Percentiles rank a stretch among this genome's conserved stretches.
Evolutionary conservation across 2,888 invertebrate species (phyloP).

Genomic region (Hecatera dysodea): DNA sequence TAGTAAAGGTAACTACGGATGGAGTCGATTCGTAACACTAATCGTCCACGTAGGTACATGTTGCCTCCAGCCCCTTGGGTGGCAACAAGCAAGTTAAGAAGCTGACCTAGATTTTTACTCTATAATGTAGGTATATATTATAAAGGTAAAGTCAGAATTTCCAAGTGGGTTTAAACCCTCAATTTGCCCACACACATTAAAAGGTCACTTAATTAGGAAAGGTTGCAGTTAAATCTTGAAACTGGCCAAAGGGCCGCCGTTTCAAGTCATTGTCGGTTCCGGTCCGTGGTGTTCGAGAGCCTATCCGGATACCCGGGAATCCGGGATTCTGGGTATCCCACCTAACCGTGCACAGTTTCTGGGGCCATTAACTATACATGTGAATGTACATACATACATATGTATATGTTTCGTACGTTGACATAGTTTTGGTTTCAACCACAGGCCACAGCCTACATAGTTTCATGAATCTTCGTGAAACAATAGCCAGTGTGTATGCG

Average conservation of each 20-base stretch:
- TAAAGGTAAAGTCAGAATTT: slow-evolving; percentile 41
- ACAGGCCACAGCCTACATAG: too few species aligned
- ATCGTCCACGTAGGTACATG: slow-evolving; percentile 1
- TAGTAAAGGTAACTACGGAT: slow-evolving; percentile 6
- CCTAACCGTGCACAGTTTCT: slow-evolving; percentile 60
- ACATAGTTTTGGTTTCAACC: background rate
- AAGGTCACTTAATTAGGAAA: slow-evolving; percentile 77
- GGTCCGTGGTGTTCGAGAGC: slow-evolving; percentile 46
- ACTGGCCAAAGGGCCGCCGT: slow-evolving; percentile 66
- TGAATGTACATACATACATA: background rate
- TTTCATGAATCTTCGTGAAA: slow-evolving; percentile 5
- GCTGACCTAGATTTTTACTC: slow-evolving; percentile 47
- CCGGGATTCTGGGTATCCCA: slow-evolving; percentile 3
- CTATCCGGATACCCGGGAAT: slow-evolving; percentile 3
- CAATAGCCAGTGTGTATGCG: background rate
- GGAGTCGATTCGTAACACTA: slow-evolving; percentile 9
- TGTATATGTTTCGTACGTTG: background rate
- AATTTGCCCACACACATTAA: slow-evolving; percentile 69
- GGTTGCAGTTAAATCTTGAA: slow-evolving; percentile 76
- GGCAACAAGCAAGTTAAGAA: slow-evolving; percentile 21
- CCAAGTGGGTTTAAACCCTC: slow-evolving; percentile 56
- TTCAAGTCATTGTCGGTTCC: slow-evolving; percentile 71
- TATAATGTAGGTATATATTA: slow-evolving; percentile 32
- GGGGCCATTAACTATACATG: slow-evolving; percentile 14
- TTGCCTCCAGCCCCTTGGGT: slow-evolving; percentile 5